phyloP scores from a whole-genome alignment of 2,888 invertebrate species.

The Tetragonula carbonaria region DNA sequence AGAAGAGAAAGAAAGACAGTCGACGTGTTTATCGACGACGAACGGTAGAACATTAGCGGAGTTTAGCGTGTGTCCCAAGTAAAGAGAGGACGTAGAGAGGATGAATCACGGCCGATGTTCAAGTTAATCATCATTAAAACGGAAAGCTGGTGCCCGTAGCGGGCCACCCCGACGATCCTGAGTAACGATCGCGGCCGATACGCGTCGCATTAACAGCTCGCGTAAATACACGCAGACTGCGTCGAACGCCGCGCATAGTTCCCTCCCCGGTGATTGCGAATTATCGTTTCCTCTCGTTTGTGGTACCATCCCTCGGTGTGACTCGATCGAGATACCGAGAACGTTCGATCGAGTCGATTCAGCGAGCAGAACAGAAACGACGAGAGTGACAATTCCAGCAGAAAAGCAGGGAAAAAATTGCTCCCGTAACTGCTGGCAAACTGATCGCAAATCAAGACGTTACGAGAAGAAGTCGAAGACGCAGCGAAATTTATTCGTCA shows the following conservation, averaged over 20 bases:
- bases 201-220: constrained; percentile 63
- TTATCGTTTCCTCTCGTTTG: constrained; percentile 47
- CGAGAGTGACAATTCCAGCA: background rate
- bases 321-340: background rate
- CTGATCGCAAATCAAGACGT: constrained; percentile 34
- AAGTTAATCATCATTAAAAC: constrained; percentile 76
- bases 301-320: background rate
- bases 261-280: constrained; percentile 50
- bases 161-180: constrained; percentile 70
- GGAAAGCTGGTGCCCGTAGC: constrained; percentile 60
- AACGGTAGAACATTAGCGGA: constrained; percentile 17
- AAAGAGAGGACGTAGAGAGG: constrained; percentile 48
- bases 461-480: background rate
- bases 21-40: constrained; percentile 52
- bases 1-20: too few species aligned
- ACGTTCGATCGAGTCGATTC: background rate
- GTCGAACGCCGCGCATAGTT: constrained; percentile 59
- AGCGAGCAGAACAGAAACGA: too few species aligned
- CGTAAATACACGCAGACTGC: constrained; percentile 64
- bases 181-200: constrained; percentile 69
- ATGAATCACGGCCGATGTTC: constrained; percentile 66
- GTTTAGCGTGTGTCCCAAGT: constrained; percentile 58
- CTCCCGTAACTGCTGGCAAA: background rate
- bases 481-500: constrained; percentile 42
- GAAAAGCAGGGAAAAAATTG: background rate